phyloP scores from a whole-genome alignment of 2,797 vertebrate genomes.

The Pachyuromys duprasi region DNA sequence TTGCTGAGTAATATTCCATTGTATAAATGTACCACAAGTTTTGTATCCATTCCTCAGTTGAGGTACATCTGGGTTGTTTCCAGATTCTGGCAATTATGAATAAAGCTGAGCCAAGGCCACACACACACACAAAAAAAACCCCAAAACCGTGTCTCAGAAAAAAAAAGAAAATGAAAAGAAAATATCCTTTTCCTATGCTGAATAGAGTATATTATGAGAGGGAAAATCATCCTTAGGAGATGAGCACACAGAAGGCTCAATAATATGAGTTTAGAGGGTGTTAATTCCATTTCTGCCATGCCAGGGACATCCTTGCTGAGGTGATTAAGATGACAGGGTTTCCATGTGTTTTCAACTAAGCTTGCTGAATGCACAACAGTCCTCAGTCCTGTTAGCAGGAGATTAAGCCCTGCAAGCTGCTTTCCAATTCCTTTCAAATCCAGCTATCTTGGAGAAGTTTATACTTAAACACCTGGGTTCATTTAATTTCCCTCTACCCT shows the following conservation, averaged over 20 bases:
- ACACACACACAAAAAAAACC: too few relatives aligned
- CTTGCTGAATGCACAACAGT: constrained; percentile 78
- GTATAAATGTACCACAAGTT: too few relatives aligned
- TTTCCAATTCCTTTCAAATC: constrained; percentile 85
- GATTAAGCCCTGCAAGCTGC: constrained; percentile 83
- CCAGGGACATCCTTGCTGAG: constrained; percentile 69
- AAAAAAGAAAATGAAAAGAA: too few relatives aligned
- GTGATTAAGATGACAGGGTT: constrained; percentile 72
- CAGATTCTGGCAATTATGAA: too few relatives aligned
- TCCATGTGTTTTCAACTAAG: constrained; percentile 78
- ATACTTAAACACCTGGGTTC: not conserved
- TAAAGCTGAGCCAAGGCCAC: too few relatives aligned
- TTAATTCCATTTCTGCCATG: constrained; percentile 81
- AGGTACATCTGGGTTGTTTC: too few relatives aligned
- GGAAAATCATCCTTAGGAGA: constrained; percentile 66
- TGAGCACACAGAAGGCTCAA: constrained; percentile 45
- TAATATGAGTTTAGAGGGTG: constrained; percentile 80
- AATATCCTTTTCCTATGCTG: not conserved
- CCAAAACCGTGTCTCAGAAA: too few relatives aligned
- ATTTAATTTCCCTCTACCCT: not conserved
- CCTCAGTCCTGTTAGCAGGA: constrained; percentile 82
- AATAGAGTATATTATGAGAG: constrained; percentile 67
- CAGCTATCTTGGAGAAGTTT: constrained; percentile 53
- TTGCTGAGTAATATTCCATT: too few relatives aligned
- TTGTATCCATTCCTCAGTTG: too few relatives aligned